Evolutionary conservation across 2,888 invertebrate species (phyloP), one percentile per base, ranked within the genome.

Genomic region (Dastarcus helophoroides): DNA sequence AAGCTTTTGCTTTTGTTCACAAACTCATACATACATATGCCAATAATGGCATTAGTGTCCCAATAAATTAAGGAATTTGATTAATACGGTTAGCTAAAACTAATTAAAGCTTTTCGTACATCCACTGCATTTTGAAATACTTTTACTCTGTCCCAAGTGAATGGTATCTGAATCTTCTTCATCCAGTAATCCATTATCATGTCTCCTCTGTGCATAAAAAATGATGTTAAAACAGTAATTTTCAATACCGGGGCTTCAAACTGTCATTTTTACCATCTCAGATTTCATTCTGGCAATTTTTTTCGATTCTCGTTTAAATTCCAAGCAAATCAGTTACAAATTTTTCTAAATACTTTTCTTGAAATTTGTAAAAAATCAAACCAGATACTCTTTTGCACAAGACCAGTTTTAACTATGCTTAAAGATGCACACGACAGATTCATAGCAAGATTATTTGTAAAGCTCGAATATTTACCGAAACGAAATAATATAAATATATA

Each of bases 201-300:
- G 79, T 47, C 83, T 73, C 51, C 80, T 71, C 83, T 84, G 64
- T n/a, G n/a, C n/a, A n/a, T n/a, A n/a, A 26, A 70, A 68, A 33
- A 32, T 29, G 32, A 33, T 7, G 28, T 27, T 17, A 26, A 23
- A 34, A 21, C 19, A 31, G 3, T 23, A 9, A 4, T 23, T 31
- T 10, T 22, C 10, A 5, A n/a, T 23, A 10, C 9, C 9, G 10
- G 6, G 9, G 23, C 10, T 8, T 23, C 7, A 7, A 6, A 9
- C 6, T 10, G 7, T 22, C 8, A 7, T 17, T 17, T 17, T 17
- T 17, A 6, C 8, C 8, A 6, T 17, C 19, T 17, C 6, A 7
- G 19, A 7, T 17, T 6, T 17, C 8, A 7, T 8, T 17, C 19
- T n/a, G 7, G 5, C 23, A 23, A 7, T 23, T 23, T 23, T n/a